phyloP scores from a whole-genome alignment of 92 coral and sea anemone genomes.

The Blastomussa wellsi region DNA sequence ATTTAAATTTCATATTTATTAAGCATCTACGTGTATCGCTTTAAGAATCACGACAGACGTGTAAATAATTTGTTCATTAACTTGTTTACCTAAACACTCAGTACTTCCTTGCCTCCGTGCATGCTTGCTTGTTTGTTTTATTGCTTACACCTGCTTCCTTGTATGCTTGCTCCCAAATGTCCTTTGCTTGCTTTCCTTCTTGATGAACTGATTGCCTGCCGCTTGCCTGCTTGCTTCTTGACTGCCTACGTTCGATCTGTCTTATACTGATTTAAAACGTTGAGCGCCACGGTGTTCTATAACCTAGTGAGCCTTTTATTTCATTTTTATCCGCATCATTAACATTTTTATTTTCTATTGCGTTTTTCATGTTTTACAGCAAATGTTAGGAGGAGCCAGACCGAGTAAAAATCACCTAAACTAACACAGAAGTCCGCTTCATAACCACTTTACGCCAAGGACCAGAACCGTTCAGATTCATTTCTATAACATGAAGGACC shows the following conservation, averaged over 20 bases:
- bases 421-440: conserved; percentile 1
- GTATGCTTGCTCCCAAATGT: too few species aligned
- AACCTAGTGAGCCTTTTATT: background rate
- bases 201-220: too few species aligned
- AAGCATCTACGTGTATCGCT: background rate
- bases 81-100: background rate
- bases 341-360: background rate
- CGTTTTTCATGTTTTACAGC: conserved; percentile 31
- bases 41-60: background rate
- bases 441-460: conserved; percentile 2
- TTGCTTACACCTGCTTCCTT: too few species aligned
- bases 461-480: background rate
- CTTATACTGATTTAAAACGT: background rate
- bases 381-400: background rate
- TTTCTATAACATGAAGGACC: background rate
- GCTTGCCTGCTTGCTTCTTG: background rate
- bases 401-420: conserved; percentile 14
- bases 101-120: background rate
- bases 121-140: too few species aligned
- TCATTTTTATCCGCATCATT: background rate
- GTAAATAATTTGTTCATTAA: background rate
- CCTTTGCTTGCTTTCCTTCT: too few species aligned
- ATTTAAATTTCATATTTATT: background rate
- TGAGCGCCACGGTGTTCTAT: background rate
- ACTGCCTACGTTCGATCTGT: background rate